phyloP scores from a whole-genome alignment of 2,113 vertebrate genomes.

The Miniopterus natalensis region DNA sequence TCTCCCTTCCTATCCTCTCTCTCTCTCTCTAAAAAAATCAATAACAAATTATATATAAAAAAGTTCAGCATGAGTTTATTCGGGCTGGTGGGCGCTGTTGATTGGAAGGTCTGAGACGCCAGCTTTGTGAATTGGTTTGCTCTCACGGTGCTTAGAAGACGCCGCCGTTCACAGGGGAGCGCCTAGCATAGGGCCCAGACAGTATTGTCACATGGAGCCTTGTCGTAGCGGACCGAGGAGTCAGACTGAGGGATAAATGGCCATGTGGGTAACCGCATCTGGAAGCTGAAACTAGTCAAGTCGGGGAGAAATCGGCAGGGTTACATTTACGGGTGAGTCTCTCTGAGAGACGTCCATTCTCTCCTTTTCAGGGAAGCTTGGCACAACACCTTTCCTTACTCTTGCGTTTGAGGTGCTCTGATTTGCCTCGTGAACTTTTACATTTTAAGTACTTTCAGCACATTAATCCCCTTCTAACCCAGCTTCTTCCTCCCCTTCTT shows the following conservation, averaged over 20 bases:
- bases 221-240: not conserved
- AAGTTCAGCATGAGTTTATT: not conserved
- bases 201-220: not conserved
- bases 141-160: not conserved
- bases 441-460: constrained; percentile 29
- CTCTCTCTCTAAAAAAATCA: no score
- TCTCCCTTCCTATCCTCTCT: no score
- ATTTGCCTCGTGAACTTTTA: not conserved
- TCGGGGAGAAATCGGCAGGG: not conserved
- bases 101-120: not conserved
- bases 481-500: not conserved
- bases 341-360: not conserved
- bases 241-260: not conserved
- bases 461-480: not conserved
- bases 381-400: not conserved
- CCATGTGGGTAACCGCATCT: not conserved
- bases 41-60: not conserved
- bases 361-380: not conserved
- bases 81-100: not conserved
- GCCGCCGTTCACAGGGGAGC: not conserved
- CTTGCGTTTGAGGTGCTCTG: not conserved
- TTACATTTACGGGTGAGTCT: not conserved
- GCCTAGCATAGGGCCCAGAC: not conserved
- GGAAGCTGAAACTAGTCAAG: not conserved
- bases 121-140: not conserved